Evolutionary conservation across 2,113 vertebrate genomes (phyloP).

Genomic region (Leptobrachium leishanense): DNA sequence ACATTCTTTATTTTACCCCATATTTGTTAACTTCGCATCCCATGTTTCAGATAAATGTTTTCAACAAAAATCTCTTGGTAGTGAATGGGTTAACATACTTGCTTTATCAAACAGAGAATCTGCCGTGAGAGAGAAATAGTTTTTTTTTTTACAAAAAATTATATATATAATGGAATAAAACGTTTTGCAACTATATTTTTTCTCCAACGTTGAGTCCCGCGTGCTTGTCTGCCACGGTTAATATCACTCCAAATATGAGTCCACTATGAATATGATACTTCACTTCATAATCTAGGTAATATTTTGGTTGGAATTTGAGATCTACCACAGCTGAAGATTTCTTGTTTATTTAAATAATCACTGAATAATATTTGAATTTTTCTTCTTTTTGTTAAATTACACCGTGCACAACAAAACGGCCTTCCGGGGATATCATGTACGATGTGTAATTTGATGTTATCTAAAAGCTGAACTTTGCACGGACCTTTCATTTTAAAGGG

Average conservation of each 20-base stretch:
- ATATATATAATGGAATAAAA: too few species aligned
- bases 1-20: too few species aligned
- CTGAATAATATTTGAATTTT: conserved; percentile 12
- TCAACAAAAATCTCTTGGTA: too few species aligned
- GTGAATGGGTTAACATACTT: too few species aligned
- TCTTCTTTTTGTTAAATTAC: conserved; percentile 1
- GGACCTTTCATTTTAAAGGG: not conserved
- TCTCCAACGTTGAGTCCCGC: too few species aligned
- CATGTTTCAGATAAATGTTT: too few species aligned
- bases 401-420: not conserved
- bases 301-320: conserved; percentile 25
- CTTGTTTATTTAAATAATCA: conserved; percentile 28
- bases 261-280: not conserved
- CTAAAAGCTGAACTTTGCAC: not conserved
- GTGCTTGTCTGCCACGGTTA: not conserved
- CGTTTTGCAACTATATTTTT: too few species aligned
- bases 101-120: too few species aligned
- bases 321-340: conserved; percentile 18
- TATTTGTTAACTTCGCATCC: too few species aligned
- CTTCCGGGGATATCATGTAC: conserved; percentile 16
- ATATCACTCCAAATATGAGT: conserved; percentile 15
- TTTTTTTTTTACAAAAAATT: too few species aligned
- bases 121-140: too few species aligned
- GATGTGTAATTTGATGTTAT: conserved; percentile 35
- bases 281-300: not conserved